Evolutionary conservation across 2,888 invertebrate genomes (phyloP), one percentile per base, ranked within the genome.

Genomic region (Pristionchus japonicus): DNA sequence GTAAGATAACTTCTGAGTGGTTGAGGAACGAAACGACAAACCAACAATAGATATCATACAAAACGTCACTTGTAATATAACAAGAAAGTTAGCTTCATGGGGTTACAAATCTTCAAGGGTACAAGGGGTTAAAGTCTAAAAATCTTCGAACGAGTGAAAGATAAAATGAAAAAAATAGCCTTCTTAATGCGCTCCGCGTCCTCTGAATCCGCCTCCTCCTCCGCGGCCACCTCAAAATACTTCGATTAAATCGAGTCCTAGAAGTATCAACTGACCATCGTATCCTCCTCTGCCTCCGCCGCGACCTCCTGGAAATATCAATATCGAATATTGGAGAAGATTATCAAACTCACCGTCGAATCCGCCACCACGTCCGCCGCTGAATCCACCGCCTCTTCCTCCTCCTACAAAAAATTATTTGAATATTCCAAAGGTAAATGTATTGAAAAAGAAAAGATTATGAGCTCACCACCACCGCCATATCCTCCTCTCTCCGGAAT

Each of bases 301-400:
- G 17, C 37, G 70, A 70, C 20, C 61, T 0, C 61, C 61, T 61
- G 23, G n/a, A 70, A 70, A n/a, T 2, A 34, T 15, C 11, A 34
- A 34, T 3, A 52, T 52, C 23, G 4, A 23, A 20, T 52, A 1
- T 2, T 52, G 1, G 11, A 52, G n/a, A n/a, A n/a, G n/a, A 20
- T 52, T 49, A 6, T 37, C 34, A 23, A 1, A 70, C 70, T 70
- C 43, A 80, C 77, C 77, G n/a, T n/a, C 77, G 77, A 43, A 80
- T 40, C 77, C 74, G 37, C 74, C 77, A 23, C 77, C 77, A 43
- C 77, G 77, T n/a, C 77, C 77, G 17, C 77, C 77, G 43, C 77
- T 43, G 40, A 27, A 27, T 11, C 77, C 43, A 43, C 27, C 27
- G 20, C 77, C 43, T n/a, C 77, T 34, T 40, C 77, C 31, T 3